Base-by-base conservation (phyloP, 2,888 invertebrate species). In the Empis livida region DNA sequence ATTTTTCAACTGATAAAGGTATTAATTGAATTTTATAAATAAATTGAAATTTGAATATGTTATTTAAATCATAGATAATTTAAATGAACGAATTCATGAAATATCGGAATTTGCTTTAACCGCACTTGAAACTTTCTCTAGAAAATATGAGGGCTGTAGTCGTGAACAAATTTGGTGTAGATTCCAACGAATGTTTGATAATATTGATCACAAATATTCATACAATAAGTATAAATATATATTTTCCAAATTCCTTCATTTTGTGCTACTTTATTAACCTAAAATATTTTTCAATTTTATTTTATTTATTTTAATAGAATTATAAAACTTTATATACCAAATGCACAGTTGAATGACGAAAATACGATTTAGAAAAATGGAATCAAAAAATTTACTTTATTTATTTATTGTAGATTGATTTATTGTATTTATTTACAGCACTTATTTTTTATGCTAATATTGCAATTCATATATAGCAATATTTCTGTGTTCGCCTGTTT, bases 81-180 rank as follows among this genome's bases (percentile, higher is more conserved):
- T 58, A 56, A 71, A 73, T 60, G 56, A 65, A 62, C 57, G 71
- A 62, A 64, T 66, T 69, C 61, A 73, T 64, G 60, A 73, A 66
- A 53, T 68, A 60, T 40, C 73, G 67, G 53, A 73, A 54, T 61
- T 77, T 55, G 57, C 75, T 37, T 68, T 72, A 45, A 72, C 73
- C 32, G 57, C 62, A n/a, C 20, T 53, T 32, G 48, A 53, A 38
- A 53, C 53, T 51, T 53, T 53, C 53, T 49, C 53, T 40, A 40
- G 43, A 30, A 53, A 53, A 35, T 48, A 53, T 41, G 46, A 47
- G 6, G 49, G 49, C n/a, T 51, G 51, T 23, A 14, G 38, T 48
- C 50, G 51, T 49, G 51, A 45, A 14, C 51, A 53, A 45, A 46
- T 53, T 23, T 53, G 53, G 53, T 53, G 53, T 44, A 43, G 53